Evolutionary conservation across 2,797 vertebrate species (phyloP).

Genomic region (Trematocara caparti): DNA sequence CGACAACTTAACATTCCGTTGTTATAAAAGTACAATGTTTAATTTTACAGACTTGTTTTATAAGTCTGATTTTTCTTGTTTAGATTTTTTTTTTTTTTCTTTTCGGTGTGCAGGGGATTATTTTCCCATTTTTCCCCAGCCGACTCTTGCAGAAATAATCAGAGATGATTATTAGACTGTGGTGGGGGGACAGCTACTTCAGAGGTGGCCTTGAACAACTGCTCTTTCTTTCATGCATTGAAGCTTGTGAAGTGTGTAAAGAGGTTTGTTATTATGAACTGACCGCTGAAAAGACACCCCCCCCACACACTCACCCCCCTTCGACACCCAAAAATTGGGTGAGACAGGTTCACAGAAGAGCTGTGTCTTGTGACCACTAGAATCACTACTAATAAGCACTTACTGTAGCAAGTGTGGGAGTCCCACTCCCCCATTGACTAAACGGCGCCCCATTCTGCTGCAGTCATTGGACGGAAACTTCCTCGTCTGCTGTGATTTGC

Average conservation of each 20-base stretch:
- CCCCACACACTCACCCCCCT: not conserved
- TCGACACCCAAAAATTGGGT: not conserved
- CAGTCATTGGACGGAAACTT: constrained; percentile 23
- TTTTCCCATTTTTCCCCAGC: constrained; percentile 53
- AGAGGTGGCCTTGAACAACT: constrained; percentile 14
- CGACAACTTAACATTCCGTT: constrained; percentile 87
- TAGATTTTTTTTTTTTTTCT: constrained; percentile 63
- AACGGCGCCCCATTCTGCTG: constrained; percentile 16
- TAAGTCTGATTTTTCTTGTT: constrained; percentile 84
- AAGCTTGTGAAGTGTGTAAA: constrained; percentile 28
- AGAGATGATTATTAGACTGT: not conserved
- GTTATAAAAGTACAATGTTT: constrained; percentile 80
- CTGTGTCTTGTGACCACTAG: constrained; percentile 45
- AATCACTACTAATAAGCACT: constrained; percentile 67
- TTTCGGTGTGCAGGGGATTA: constrained; percentile 39
- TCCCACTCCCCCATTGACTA: constrained; percentile 20
- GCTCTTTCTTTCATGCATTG: constrained; percentile 48
- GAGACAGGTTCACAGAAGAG: constrained; percentile 60
- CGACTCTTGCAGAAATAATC: constrained; percentile 16
- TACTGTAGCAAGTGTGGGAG: constrained; percentile 58
- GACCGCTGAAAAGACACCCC: not conserved
- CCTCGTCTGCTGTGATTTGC: constrained; percentile 48
- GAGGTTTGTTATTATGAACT: constrained; percentile 17
- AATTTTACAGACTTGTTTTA: constrained; percentile 98
- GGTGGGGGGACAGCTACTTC: not conserved